These are phyloP conservation scores for Cephus sareptanus DNA, from an alignment of 2,888 invertebrate genomes.

Conservation along the genomic window DNA sequence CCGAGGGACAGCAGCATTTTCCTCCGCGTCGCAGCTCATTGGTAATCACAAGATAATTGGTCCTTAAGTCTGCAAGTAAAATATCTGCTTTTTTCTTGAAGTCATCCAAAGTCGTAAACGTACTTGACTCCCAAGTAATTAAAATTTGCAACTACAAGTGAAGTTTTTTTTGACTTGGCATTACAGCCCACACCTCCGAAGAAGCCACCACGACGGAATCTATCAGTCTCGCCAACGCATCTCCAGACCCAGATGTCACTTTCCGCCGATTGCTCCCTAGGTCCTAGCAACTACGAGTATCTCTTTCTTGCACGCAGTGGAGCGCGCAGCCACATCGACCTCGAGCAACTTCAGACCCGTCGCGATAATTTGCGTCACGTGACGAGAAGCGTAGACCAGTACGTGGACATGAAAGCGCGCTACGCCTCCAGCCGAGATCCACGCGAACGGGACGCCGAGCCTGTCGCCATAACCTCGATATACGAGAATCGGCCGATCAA, in stretches of 20 bases:
- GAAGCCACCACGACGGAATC: conserved; percentile 88
- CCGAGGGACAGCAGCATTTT: neutral
- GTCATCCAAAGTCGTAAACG: neutral
- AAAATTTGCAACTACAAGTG: neutral
- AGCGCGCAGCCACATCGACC: conserved; percentile 77
- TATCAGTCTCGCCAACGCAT: conserved; percentile 88
- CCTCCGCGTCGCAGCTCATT: neutral
- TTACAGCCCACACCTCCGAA: conserved; percentile 86
- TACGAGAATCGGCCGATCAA: conserved; percentile 79
- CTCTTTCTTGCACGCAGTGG: conserved; percentile 74
- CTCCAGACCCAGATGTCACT: conserved; percentile 70
- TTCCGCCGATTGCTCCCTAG: conserved; percentile 69
- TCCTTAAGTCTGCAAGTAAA: neutral
- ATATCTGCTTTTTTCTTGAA: neutral
- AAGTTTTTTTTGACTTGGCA: neutral
- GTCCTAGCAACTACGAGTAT: conserved; percentile 76
- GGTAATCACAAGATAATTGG: neutral
- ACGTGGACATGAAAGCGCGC: conserved; percentile 79
- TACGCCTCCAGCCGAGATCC: conserved; percentile 65
- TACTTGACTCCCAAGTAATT: neutral
- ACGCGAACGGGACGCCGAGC: conserved; percentile 68
- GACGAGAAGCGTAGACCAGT: conserved; percentile 78
- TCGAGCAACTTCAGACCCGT: conserved; percentile 72
- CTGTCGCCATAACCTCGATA: conserved; percentile 79
- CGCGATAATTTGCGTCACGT: conserved; percentile 74